Conservation (phyloP, 2,113 vertebrate species). For the Myodes glareolus region DNA sequence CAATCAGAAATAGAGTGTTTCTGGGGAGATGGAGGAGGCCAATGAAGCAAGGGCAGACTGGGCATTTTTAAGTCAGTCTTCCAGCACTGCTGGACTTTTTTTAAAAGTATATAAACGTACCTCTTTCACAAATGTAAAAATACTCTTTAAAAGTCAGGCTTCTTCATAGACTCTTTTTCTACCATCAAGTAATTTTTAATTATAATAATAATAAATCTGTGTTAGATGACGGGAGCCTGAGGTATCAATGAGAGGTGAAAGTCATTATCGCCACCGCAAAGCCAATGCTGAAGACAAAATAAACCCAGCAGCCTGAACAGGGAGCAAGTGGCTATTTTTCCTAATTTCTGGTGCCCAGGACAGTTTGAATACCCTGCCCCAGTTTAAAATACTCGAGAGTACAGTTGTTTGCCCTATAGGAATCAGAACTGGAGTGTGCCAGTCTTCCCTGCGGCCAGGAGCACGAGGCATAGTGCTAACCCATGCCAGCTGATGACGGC, state of each 20-base stretch:
- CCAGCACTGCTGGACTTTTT: background rate
- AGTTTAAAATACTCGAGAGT: background rate
- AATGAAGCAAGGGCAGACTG: background rate
- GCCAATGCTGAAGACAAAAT: background rate
- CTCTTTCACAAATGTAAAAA: conserved; percentile 43
- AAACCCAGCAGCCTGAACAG: background rate
- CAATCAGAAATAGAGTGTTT: conserved; percentile 23
- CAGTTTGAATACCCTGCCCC: background rate
- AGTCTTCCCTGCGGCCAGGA: background rate
- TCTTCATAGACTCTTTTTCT: conserved; percentile 37
- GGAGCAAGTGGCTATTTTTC: background rate
- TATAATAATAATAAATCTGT: conserved; percentile 57
- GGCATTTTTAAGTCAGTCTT: conserved; percentile 1
- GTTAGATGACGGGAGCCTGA: background rate
- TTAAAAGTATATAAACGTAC: background rate
- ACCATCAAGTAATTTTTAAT: conserved; percentile 36
- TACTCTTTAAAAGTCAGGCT: background rate
- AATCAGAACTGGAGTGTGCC: background rate
- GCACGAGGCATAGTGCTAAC: background rate
- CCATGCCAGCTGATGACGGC: background rate
- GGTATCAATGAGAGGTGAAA: conserved; percentile 27
- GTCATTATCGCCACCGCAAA: conserved; percentile 18
- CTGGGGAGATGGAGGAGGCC: background rate
- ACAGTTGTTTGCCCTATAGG: background rate
- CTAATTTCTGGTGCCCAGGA: background rate